Evolutionary conservation across 1,140 invertebrate species (phyloP).

Genomic region (Adelges cooleyi): DNA sequence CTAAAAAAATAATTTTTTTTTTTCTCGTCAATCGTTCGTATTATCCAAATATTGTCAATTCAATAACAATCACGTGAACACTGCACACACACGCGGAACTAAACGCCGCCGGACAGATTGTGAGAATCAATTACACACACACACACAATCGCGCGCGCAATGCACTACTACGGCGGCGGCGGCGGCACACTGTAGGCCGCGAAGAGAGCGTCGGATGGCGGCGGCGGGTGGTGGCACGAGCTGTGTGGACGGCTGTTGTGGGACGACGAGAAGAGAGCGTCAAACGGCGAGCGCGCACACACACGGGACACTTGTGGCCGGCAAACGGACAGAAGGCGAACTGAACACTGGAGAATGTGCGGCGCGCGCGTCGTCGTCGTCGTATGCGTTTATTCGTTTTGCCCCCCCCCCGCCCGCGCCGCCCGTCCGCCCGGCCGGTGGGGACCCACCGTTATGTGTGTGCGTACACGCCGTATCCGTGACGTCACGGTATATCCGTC

Average conservation of each 20-base stretch:
- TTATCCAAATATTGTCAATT: no score
- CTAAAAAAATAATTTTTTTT: no score
- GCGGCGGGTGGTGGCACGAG: background rate
- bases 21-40: no score
- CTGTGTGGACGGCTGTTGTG: background rate
- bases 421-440: background rate
- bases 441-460: background rate
- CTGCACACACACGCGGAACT: background rate
- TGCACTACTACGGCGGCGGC: background rate
- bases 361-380: conserved; percentile 21
- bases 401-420: background rate
- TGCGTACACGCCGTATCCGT: background rate
- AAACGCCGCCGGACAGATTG: conserved; percentile 17
- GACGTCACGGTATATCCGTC: conserved; percentile 1
- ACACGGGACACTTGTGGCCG: conserved; percentile 7
- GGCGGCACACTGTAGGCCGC: no score
- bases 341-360: conserved; percentile 22
- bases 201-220: no score
- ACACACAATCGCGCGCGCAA: background rate
- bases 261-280: background rate
- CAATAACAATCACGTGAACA: no score
- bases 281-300: no score
- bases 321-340: conserved; percentile 3
- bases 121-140: conserved; percentile 17
- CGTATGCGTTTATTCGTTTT: conserved; percentile 12